Evolutionary conservation across 2,888 invertebrate species (phyloP).

Genomic region (Ceraclea dissimilis): DNA sequence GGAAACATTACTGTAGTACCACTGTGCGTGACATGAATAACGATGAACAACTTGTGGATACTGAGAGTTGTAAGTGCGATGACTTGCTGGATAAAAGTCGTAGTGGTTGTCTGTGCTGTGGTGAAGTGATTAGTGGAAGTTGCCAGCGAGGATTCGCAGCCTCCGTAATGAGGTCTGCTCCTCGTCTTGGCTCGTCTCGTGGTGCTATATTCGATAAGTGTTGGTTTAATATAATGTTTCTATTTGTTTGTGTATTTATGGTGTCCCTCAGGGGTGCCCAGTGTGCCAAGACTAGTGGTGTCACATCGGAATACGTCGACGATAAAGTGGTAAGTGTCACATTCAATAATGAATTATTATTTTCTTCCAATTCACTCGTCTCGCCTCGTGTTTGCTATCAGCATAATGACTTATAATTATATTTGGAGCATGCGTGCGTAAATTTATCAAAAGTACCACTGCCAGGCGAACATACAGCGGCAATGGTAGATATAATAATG

Average conservation of each 20-base stretch:
- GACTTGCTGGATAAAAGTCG: too few relatives aligned
- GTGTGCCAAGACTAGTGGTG: slow-evolving; percentile 4
- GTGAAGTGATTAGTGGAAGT: slow-evolving; percentile 5
- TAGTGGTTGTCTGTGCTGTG: neutral
- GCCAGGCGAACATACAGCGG: too few relatives aligned
- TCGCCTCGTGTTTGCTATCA: neutral
- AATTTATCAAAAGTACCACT: too few relatives aligned
- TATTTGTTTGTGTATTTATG: neutral
- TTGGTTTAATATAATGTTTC: neutral
- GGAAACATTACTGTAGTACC: slow-evolving; percentile 10
- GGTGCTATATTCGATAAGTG: neutral
- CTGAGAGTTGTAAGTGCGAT: neutral
- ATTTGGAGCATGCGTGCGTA: too few relatives aligned
- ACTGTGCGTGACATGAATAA: slow-evolving; percentile 4
- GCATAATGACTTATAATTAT: neutral
- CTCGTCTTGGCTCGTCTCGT: neutral
- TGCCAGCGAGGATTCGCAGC: slow-evolving; percentile 2
- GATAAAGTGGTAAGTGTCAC: slow-evolving; percentile 12
- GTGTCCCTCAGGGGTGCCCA: slow-evolving; percentile 1
- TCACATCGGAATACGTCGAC: slow-evolving; percentile 1
- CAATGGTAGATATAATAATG: too few relatives aligned
- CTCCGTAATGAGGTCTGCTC: slow-evolving; percentile 5
- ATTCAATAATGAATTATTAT: neutral
- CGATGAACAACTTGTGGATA: neutral
- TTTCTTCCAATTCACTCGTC: neutral